Evolutionary conservation across 1,140 invertebrate genomes (phyloP).

Genomic region (Zeugodacus cucurbitae): DNA sequence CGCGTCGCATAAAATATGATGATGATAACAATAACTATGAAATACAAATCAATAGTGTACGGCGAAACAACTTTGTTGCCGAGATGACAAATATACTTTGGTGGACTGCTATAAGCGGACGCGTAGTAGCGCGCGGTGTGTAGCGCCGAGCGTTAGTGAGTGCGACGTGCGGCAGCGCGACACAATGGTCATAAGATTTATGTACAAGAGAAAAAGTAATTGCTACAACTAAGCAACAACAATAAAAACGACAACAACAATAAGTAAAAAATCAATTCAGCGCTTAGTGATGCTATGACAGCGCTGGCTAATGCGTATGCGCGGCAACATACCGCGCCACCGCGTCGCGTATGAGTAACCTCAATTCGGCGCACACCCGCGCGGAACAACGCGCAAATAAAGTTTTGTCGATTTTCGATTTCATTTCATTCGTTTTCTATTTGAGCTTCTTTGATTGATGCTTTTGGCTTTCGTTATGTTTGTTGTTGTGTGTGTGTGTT

Average conservation of each 20-base stretch:
- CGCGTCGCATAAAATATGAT: background rate
- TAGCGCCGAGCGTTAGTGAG: background rate
- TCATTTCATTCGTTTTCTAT: constrained; percentile 35
- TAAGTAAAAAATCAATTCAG: background rate
- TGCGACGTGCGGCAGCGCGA: background rate
- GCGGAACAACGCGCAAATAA: background rate
- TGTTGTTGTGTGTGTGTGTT: background rate
- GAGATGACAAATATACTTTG: background rate
- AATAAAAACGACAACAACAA: background rate
- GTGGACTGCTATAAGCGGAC: background rate
- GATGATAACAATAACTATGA: constrained; percentile 12
- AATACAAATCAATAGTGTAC: background rate
- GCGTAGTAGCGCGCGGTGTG: background rate
- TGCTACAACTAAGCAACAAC: background rate
- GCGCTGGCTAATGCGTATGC: background rate
- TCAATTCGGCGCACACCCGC: constrained; percentile 12
- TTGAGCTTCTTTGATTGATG: constrained; percentile 25
- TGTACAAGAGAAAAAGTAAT: background rate
- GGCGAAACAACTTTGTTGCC: background rate
- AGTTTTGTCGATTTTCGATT: constrained; percentile 23
- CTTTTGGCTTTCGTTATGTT: background rate
- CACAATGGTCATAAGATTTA: background rate
- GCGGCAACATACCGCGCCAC: background rate
- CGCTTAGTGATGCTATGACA: background rate
- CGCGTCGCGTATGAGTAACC: background rate